These are phyloP conservation scores for Zaprionus davidi DNA, from an alignment of 1,140 invertebrate genomes.

Conservation along the genomic window DNA sequence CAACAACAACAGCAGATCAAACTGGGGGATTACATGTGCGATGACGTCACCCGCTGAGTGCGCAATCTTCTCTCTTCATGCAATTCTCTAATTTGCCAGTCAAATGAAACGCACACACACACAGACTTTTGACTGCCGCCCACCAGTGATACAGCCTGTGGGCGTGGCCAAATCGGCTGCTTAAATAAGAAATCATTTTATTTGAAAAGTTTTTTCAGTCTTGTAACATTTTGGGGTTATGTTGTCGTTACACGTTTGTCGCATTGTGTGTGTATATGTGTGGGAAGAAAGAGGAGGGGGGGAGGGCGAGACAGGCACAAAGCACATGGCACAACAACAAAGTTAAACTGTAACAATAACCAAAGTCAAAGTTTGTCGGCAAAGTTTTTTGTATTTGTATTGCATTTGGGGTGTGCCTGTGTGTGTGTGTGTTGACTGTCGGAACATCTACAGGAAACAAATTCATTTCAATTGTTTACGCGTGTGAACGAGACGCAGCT, in stretches of 20 bases:
- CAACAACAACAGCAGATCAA: background rate
- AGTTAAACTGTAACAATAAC: conserved; percentile 82
- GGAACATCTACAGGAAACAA: conserved; percentile 70
- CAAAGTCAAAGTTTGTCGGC: conserved; percentile 81
- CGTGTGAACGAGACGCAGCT: conserved; percentile 19
- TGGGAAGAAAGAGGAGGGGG: background rate
- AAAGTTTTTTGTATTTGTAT: conserved; percentile 64
- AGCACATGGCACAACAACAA: conserved; percentile 49
- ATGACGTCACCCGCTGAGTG: background rate
- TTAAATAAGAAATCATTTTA: conserved; percentile 80
- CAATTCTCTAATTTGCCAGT: background rate
- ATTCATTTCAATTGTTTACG: conserved; percentile 78
- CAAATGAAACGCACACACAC: background rate
- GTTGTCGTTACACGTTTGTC: conserved; percentile 12
- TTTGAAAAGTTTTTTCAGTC: conserved; percentile 65
- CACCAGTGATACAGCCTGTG: background rate
- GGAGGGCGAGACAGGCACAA: conserved; percentile 1
- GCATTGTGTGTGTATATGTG: conserved; percentile 12
- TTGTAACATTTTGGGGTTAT: conserved; percentile 30
- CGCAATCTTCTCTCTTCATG: background rate
- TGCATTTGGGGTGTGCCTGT: conserved; percentile 30
- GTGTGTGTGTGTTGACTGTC: conserved; percentile 35
- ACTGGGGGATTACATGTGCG: background rate
- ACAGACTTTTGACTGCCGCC: background rate
- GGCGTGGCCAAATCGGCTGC: conserved; percentile 62